phyloP scores from a whole-genome alignment of 2,113 vertebrate genomes.

The Brachypteracias leptosomus region DNA sequence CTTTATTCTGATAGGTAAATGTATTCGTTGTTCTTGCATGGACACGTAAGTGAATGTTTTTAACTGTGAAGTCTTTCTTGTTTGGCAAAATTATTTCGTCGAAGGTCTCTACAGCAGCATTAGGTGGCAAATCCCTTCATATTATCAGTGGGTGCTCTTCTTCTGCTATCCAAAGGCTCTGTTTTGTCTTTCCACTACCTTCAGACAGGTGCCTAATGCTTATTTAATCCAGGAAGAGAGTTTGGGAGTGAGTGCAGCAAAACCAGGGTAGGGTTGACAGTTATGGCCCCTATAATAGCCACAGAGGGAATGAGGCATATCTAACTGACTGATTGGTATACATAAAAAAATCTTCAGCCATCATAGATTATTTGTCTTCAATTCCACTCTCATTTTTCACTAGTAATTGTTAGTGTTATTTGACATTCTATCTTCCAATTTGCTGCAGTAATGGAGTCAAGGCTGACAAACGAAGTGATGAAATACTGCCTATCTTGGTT shows the following conservation, averaged over 20 bases:
- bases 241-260: background rate
- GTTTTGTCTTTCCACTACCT: background rate
- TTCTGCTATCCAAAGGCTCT: background rate
- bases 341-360: slow-evolving; percentile 32
- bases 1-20: background rate
- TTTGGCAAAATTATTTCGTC: background rate
- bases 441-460: slow-evolving; percentile 60
- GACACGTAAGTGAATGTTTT: background rate
- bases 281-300: background rate
- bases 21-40: background rate
- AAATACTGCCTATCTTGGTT: slow-evolving; percentile 60
- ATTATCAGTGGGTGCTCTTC: background rate
- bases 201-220: background rate
- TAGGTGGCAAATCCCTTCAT: background rate
- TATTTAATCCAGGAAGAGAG: background rate
- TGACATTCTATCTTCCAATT: slow-evolving; percentile 66
- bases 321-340: slow-evolving; percentile 48
- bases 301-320: slow-evolving; percentile 39
- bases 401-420: slow-evolving; percentile 52
- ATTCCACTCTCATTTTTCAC: slow-evolving; percentile 59
- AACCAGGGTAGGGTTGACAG: background rate
- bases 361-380: slow-evolving; percentile 61
- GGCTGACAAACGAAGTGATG: slow-evolving; percentile 61
- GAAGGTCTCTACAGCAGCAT: background rate
- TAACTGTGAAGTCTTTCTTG: background rate